Evolutionary conservation across 2,888 invertebrate species (phyloP), one percentile per base, ranked within the genome.

Genomic region (Pseudolycoriella hygida): DNA sequence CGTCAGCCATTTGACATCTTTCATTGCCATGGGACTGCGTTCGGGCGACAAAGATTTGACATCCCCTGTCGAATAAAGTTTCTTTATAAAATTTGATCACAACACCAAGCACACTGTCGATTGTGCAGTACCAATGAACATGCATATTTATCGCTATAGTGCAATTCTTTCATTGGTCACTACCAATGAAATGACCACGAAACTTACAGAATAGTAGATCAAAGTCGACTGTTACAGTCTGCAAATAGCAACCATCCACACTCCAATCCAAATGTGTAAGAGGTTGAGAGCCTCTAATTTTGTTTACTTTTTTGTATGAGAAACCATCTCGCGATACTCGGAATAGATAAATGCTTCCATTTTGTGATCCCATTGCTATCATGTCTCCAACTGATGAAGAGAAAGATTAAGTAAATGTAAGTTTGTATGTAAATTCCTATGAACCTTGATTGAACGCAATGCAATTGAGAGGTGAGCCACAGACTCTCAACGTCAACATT

Each of bases 181-280:
- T 25, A 3, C 11, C 20, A 15, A 34, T 34, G 4, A 15, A 34
- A 11, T 11, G 25, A 30, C 8, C 11, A 18, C 32, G 38, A 45
- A 43, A 72, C 82, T 76, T 69, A 87, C 87, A 92, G 64, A 87
- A 90, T 4, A 83, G 73, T 43, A 89, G 67, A 60, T 92, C 90
- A 54, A 87, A 88, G 60, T 92, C 90, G 47, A 85, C 83, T 14
- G 90, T 87, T 44, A 86, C 87, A 1, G 88, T 85, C 67, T 90
- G 90, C 47, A 93, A 67, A 59, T 78, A 87, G 59, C 78, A 80
- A 46, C 88, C 85, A 58, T 92, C 90, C 37, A 81, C 76, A 60
- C 90, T 89, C 90, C 90, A 92, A 60, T 92, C 92, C 45, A 92
- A 66, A 56, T 89, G 87, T 48, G 82, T 78, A 3, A 92, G 68